Base-by-base conservation (phyloP, 2,888 invertebrate species). In the Eucriotettix oculatus region DNA sequence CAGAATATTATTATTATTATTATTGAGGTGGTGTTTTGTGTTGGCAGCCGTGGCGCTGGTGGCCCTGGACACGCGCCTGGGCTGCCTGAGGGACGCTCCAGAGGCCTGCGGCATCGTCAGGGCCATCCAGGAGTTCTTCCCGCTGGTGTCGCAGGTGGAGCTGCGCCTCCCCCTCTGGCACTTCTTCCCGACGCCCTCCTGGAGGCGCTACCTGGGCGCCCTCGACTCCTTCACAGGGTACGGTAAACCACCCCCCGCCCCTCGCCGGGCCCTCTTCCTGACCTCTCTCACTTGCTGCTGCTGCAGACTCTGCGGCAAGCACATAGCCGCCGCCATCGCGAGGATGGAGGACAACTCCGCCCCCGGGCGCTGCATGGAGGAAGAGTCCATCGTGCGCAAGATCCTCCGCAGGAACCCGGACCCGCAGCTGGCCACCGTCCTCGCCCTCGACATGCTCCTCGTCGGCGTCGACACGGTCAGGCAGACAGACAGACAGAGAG, bases 401-500 rank as follows among this genome's bases (percentile, higher is more conserved):
- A 80, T 81, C 65, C 72, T 81, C 48, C 69, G 73, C 58, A 78
- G 78, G 71, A 79, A 79, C 40, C 75, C 76, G 58, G 79, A 80
- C 70, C 78, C 77, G 43, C 80, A 78, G 70, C 68, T 80, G 60
- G 84, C 88, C 12, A 82, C 85, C 10, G 84, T 89, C 62, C 75
- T 90, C 64, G 85, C 87, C 10, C 71, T 90, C 61, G 90, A 90
- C 71, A 75, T 90, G 64, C 78, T 90, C 65, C 75, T 87, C 16
- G 90, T 90, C 63, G 90, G 90, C 12, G 84, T 90, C 1, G 88
- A 87, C 69, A 90, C 90, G 65, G 85, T 80, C 72, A 68, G 71
- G 64, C 54, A n/a, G n/a, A n/a, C n/a, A n/a, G n/a, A n/a, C n/a
- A n/a, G n/a, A n/a, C n/a, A n/a, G n/a, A n/a, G n/a, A n/a, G n/a